Base-by-base conservation (phyloP, 2,797 vertebrate genomes). In the Spondyliosoma cantharus region DNA sequence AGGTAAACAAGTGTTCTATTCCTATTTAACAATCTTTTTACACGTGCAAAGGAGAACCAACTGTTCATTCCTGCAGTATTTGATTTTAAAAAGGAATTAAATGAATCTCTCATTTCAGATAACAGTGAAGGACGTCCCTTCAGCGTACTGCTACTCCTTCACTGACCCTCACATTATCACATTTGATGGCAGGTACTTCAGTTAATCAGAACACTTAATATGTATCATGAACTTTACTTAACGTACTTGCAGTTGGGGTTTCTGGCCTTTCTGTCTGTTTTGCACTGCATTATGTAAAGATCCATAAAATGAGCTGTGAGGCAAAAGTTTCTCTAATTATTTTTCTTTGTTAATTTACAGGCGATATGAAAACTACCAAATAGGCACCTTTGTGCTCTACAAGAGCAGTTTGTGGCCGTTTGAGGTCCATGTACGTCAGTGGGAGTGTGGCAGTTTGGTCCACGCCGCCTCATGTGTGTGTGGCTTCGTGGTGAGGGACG, bases 151-250 rank as follows among this genome's bases (percentile, higher is more conserved):
- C 91, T 97, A 96, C 86, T 94, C 94, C 67, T 96, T 97, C 91
- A 97, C 96, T 50, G 96, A 98, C 73, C 96, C 97, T 81, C 97
- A 97, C 86, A 90, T 97, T 6, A 94, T 97, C 92, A 98, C 96
- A 2, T 97, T 97, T 92, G 96, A 97, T 92, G 96, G 96, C 93
- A 97, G 96, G 96, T 98, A 96, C 94, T 76, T 83, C 73, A 62
- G 20, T 42, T 24, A 5, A 74, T 12, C 15, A 25, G 45, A 45
- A 61, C n/a, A 56, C 53, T 48, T 67, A 29, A 29, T 32, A 16
- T 22, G 13, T 2, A 16, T 27, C 3, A 11, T 25, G 29, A 43
- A n/a, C 27, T 59, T 4, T 13, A 60, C 0, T 56, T 27, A 3
- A 4, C 27, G 27, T 24, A 2, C 22, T 8, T 15, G 5, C 8